Evolutionary conservation across 2,888 invertebrate species (phyloP).

Genomic region (Agonopterix subpropinquella): DNA sequence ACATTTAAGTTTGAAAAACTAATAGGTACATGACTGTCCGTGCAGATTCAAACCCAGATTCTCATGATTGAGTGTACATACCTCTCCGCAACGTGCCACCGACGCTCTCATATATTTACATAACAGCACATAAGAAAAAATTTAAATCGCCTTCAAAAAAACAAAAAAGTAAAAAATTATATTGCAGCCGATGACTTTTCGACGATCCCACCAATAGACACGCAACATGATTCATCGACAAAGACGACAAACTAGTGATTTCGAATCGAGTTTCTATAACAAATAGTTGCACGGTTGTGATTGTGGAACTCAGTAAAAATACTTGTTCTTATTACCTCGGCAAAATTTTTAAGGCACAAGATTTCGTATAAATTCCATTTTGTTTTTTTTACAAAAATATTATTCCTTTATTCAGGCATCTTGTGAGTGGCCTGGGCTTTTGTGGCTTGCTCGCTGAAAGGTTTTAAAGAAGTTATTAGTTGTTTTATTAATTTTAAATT

Average conservation of each 20-base stretch:
- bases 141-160: too few relatives aligned
- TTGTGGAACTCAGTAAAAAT: constrained; percentile 26
- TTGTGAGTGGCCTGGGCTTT: constrained; percentile 16
- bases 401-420: too few relatives aligned
- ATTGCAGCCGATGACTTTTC: too few relatives aligned
- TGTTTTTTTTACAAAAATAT: constrained; percentile 30
- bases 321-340: constrained; percentile 36
- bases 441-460: constrained; percentile 21
- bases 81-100: too few relatives aligned
- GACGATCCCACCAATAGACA: neutral
- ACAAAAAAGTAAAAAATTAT: too few relatives aligned
- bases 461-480: neutral
- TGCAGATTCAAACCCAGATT: too few relatives aligned
- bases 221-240: constrained; percentile 2
- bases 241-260: constrained; percentile 2
- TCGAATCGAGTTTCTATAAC: too few relatives aligned
- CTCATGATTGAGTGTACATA: too few relatives aligned
- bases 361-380: constrained; percentile 33
- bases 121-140: too few relatives aligned
- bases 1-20: neutral
- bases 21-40: neutral
- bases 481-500: too few relatives aligned
- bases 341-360: constrained; percentile 32
- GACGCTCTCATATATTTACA: too few relatives aligned
- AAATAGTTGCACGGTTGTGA: too few relatives aligned